phyloP scores from a whole-genome alignment of 2,113 vertebrate species.

The Lophura nycthemera region DNA sequence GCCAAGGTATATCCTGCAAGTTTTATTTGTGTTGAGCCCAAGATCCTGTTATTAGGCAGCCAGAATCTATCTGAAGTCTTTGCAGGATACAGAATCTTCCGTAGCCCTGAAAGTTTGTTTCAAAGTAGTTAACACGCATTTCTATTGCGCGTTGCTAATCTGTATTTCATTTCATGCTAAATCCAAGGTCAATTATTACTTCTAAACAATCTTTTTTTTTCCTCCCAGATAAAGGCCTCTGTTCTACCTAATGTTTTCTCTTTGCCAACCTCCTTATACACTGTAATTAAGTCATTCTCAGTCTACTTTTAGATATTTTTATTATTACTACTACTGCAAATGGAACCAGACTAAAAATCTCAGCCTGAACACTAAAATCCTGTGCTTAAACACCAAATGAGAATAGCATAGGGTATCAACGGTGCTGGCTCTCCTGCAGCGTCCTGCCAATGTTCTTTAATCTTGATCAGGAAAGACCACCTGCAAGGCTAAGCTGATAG shows the following conservation, averaged over 20 bases:
- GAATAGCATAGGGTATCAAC: slow-evolving; percentile 43
- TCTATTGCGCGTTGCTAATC: background rate
- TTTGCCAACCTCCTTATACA: slow-evolving; percentile 26
- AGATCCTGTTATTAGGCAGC: background rate
- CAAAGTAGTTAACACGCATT: background rate
- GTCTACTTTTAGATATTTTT: slow-evolving; percentile 32
- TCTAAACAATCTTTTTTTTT: background rate
- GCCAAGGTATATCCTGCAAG: background rate
- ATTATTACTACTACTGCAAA: slow-evolving; percentile 8
- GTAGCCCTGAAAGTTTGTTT: background rate
- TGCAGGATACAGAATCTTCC: background rate
- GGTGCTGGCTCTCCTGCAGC: slow-evolving; percentile 50
- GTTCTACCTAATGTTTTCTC: slow-evolving; percentile 52
- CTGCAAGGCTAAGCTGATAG: slow-evolving; percentile 70
- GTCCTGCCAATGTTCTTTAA: slow-evolving; percentile 60
- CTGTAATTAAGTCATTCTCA: slow-evolving; percentile 56
- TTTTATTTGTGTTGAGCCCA: background rate
- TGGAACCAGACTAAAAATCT: slow-evolving; percentile 36
- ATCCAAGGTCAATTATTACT: slow-evolving; percentile 17
- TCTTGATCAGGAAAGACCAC: slow-evolving; percentile 68
- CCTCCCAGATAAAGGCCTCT: slow-evolving; percentile 24
- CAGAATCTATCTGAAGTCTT: background rate
- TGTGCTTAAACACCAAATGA: slow-evolving; percentile 39
- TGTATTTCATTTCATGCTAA: slow-evolving; percentile 19
- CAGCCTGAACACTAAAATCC: slow-evolving; percentile 49